Conservation (phyloP, 2,113 vertebrate genomes). For the Pygoscelis adeliae region DNA sequence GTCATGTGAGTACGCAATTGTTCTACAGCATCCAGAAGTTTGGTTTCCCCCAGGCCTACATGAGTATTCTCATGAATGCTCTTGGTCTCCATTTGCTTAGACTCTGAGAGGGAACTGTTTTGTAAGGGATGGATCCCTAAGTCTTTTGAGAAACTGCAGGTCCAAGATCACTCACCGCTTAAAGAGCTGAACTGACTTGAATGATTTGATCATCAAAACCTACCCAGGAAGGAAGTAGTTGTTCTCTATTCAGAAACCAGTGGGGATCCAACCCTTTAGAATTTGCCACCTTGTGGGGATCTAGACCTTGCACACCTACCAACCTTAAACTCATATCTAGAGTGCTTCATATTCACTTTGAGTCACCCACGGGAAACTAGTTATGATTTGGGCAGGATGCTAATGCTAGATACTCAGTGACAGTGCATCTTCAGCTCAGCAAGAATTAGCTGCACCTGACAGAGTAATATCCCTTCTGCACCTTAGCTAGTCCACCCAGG, state of each 20-base stretch:
- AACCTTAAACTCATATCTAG: neutral
- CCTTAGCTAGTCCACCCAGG: neutral
- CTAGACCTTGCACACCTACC: rapidly evolving
- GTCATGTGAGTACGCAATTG: rapidly evolving
- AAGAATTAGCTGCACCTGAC: neutral
- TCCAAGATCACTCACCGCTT: neutral
- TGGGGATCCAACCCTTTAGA: neutral
- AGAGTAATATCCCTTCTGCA: neutral
- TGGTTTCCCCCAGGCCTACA: rapidly evolving
- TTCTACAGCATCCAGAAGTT: neutral
- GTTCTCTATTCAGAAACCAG: neutral
- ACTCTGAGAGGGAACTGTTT: neutral
- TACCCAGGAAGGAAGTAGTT: neutral
- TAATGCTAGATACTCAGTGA: neutral
- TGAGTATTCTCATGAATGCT: rapidly evolving
- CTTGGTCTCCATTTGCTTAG: neutral
- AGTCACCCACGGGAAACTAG: neutral
- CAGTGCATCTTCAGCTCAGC: neutral
- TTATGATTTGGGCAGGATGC: neutral
- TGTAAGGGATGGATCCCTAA: neutral
- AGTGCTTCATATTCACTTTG: neutral
- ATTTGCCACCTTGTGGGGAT: neutral
- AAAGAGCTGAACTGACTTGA: neutral
- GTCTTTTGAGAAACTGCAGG: neutral
- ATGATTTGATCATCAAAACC: neutral